Conservation (phyloP, 2,888 invertebrate genomes). For the Euplexia lucipara region DNA sequence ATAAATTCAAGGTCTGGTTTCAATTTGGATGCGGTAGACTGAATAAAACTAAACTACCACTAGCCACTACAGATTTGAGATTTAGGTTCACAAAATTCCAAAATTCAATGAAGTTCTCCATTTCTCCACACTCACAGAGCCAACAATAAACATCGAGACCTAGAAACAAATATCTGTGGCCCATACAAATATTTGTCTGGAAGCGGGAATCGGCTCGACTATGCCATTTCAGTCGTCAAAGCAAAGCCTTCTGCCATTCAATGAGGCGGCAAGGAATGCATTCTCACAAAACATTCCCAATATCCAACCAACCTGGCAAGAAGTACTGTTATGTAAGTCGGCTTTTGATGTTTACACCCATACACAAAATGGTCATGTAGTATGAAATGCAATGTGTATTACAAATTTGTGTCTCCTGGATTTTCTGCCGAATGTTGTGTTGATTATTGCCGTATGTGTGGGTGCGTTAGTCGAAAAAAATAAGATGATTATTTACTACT, state of each 20-base stretch:
- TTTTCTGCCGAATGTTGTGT: not conserved
- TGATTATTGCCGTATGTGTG: not conserved
- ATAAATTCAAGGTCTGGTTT: no score
- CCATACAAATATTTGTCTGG: slow-evolving; percentile 36
- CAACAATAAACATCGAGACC: not conserved
- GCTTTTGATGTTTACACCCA: not conserved
- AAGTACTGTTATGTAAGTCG: not conserved
- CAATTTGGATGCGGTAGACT: no score
- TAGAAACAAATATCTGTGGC: slow-evolving; percentile 42
- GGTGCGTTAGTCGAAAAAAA: not conserved
- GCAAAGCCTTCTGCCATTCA: slow-evolving; percentile 12
- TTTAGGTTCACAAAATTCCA: not conserved
- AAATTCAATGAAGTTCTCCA: not conserved
- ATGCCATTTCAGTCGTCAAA: slow-evolving; percentile 40
- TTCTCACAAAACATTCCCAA: slow-evolving; percentile 38
- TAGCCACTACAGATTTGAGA: not conserved
- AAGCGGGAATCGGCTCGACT: slow-evolving; percentile 20
- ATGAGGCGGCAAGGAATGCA: slow-evolving; percentile 43
- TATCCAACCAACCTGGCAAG: slow-evolving; percentile 5
- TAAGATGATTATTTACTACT: not conserved
- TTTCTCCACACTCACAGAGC: not conserved
- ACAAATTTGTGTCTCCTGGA: not conserved
- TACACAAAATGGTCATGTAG: not conserved
- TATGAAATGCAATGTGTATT: not conserved
- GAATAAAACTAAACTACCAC: not conserved